Conservation (phyloP, 2,113 vertebrate genomes). For the Okapia johnstoni region DNA sequence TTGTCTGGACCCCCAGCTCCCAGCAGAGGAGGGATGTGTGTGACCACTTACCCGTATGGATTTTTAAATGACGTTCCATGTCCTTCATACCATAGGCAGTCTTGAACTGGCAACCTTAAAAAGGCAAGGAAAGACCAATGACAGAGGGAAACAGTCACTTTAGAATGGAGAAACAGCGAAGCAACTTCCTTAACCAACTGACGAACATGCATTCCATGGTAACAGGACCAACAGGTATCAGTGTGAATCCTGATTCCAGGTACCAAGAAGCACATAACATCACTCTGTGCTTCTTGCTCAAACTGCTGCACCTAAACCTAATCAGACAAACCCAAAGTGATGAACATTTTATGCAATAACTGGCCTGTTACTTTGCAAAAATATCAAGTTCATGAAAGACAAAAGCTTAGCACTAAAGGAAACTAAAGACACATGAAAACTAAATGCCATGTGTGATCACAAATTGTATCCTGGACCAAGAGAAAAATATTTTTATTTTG, state of each 20-base stretch:
- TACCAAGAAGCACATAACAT: fast-evolving
- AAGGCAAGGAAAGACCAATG: background rate
- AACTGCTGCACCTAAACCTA: background rate
- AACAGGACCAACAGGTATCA: background rate
- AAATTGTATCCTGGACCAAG: too few relatives aligned
- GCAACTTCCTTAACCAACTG: background rate
- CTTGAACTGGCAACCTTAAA: conserved; percentile 95
- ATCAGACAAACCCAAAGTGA: background rate
- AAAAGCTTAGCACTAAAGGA: background rate
- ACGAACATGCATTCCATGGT: background rate
- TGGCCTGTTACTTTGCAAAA: background rate
- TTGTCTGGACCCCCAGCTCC: background rate
- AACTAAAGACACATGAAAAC: background rate
- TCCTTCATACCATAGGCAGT: conserved; percentile 98
- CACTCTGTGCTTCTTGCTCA: background rate
- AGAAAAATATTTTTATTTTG: background rate
- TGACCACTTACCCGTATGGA: conserved; percentile 89
- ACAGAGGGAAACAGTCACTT: background rate
- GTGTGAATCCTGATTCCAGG: fast-evolving
- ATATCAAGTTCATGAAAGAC: background rate
- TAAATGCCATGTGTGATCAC: background rate
- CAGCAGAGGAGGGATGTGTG: background rate
- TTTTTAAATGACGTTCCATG: conserved; percentile 96
- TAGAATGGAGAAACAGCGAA: background rate
- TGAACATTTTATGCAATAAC: background rate